Evolutionary conservation across 2,888 invertebrate genomes (phyloP).

Genomic region (Papilio gigon): DNA sequence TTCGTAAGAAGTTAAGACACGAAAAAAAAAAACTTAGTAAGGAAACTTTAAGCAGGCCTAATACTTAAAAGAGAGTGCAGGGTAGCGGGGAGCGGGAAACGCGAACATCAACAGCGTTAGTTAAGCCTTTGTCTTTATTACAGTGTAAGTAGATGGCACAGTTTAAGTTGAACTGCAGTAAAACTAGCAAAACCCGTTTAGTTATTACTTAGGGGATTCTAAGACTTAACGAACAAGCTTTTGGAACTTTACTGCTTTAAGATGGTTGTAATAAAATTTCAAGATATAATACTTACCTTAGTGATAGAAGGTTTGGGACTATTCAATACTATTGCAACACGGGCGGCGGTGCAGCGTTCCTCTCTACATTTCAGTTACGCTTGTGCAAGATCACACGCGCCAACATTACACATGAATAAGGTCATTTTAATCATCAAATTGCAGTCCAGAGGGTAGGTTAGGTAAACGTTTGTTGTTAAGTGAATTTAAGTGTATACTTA

Average conservation of each 20-base stretch:
- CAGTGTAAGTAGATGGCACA: constrained; percentile 30
- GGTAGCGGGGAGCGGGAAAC: constrained; percentile 4
- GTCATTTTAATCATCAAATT: too few species aligned
- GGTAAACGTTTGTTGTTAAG: constrained; percentile 5
- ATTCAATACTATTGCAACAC: too few species aligned
- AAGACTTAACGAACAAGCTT: constrained; percentile 26
- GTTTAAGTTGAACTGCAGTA: constrained; percentile 31
- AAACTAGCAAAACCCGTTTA: constrained; percentile 24
- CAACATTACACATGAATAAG: too few species aligned
- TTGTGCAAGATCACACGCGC: too few species aligned
- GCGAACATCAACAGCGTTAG: constrained; percentile 30
- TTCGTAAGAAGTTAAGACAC: neutral
- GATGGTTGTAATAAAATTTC: constrained; percentile 17
- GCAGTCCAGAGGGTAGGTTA: too few species aligned
- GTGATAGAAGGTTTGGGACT: neutral
- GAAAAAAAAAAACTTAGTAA: neutral
- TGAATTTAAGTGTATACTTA: neutral
- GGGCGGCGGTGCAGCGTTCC: too few species aligned
- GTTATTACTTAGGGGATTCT: constrained; percentile 30
- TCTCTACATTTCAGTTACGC: too few species aligned
- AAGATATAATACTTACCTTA: neutral
- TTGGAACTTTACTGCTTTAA: constrained; percentile 21
- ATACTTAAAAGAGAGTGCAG: constrained; percentile 20
- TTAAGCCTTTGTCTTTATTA: constrained; percentile 34
- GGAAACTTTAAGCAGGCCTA: constrained; percentile 21